phyloP scores from a whole-genome alignment of 1,140 invertebrate species.

The Lucilia cuprina region DNA sequence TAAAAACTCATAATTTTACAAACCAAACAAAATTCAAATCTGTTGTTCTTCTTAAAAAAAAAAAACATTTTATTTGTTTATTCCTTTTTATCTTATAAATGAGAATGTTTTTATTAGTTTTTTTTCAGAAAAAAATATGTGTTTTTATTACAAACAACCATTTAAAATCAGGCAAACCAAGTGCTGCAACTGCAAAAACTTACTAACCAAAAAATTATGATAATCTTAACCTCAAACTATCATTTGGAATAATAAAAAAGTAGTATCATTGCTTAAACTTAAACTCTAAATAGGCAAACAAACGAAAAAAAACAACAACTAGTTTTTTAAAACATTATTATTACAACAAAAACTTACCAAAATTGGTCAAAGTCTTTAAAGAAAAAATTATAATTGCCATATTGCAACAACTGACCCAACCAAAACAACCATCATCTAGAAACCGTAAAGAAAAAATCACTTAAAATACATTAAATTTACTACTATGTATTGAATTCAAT shows the following conservation, averaged over 20 bases:
- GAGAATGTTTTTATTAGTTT: no score
- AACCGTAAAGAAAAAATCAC: neutral
- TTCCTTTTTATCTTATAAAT: no score
- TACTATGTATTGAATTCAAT: conserved; percentile 19
- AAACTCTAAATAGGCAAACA: neutral
- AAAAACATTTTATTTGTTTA: no score
- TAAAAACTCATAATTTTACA: neutral
- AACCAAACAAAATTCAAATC: neutral
- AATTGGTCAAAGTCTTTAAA: neutral
- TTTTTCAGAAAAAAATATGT: no score
- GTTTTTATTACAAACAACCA: no score
- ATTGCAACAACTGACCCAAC: neutral
- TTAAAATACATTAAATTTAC: conserved; percentile 13
- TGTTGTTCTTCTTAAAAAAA: neutral
- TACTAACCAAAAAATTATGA: conserved; percentile 27
- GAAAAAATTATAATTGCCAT: conserved; percentile 21
- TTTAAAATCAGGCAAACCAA: neutral
- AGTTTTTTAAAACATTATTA: neutral
- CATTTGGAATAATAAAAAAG: conserved; percentile 23
- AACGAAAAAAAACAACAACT: conserved; percentile 4
- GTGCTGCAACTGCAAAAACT: neutral
- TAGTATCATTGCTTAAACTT: neutral
- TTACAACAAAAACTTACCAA: neutral
- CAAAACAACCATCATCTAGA: neutral
- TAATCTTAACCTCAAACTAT: conserved; percentile 31